phyloP scores from a whole-genome alignment of 2,113 vertebrate species.

The Ahaetulla prasina region DNA sequence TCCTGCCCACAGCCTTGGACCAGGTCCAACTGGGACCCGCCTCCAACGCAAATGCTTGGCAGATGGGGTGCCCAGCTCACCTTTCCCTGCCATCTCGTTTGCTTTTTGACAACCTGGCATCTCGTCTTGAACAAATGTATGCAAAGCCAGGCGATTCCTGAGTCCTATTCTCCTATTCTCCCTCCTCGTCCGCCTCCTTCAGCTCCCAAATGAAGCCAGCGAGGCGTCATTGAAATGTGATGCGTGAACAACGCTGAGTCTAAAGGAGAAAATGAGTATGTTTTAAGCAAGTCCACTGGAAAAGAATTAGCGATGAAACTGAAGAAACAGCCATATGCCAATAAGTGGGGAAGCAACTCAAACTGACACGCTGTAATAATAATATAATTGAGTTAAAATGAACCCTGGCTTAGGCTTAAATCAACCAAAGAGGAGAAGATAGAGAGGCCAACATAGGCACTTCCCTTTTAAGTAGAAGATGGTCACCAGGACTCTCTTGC shows the following conservation, averaged over 20 bases:
- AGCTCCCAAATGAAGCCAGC: slow-evolving; percentile 55
- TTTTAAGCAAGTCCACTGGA: slow-evolving; percentile 73
- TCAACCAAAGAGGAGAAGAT: slow-evolving; percentile 51
- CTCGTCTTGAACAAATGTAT: slow-evolving; percentile 59
- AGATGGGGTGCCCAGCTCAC: slow-evolving; percentile 37
- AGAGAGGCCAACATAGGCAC: slow-evolving; percentile 39
- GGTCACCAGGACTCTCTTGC: slow-evolving; percentile 53
- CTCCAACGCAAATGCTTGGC: slow-evolving; percentile 51
- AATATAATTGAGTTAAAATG: slow-evolving; percentile 69
- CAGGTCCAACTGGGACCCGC: slow-evolving; percentile 51
- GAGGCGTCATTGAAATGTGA: slow-evolving; percentile 62
- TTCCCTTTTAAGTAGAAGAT: slow-evolving; percentile 59
- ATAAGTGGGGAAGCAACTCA: slow-evolving; percentile 60
- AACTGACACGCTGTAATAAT: slow-evolving; percentile 67
- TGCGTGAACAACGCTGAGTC: slow-evolving; percentile 52
- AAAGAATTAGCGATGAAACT: slow-evolving; percentile 71
- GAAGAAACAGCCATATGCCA: slow-evolving; percentile 71
- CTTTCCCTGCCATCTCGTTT: slow-evolving; percentile 58
- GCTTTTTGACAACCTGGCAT: slow-evolving; percentile 57
- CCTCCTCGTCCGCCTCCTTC: slow-evolving; percentile 40
- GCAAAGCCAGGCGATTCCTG: slow-evolving; percentile 36
- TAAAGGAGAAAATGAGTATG: slow-evolving; percentile 67
- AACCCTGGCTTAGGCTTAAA: slow-evolving; percentile 67
- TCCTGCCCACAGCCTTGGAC: slow-evolving; percentile 53
- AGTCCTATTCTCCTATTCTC: slow-evolving; percentile 30